Conservation (phyloP, 2,113 vertebrate species). For the Arothron firmamentum region DNA sequence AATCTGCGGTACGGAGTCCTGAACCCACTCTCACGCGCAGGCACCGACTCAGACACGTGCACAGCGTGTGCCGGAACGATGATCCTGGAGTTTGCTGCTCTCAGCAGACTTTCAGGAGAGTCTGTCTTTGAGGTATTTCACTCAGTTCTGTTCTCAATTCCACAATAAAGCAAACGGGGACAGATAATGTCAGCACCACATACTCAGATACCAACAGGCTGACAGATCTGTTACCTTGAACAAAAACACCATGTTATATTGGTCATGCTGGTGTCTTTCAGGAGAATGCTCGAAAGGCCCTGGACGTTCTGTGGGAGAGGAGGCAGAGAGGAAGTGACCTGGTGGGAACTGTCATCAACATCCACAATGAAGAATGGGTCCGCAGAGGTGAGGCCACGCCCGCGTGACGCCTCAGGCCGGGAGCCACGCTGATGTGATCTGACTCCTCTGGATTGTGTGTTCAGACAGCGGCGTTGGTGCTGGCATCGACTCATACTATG, state of each 20-base stretch:
- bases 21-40: conserved; percentile 83
- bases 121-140: conserved; percentile 90
- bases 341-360: conserved; percentile 97
- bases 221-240: not conserved
- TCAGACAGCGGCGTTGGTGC: conserved; percentile 96
- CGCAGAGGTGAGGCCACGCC: conserved; percentile 63
- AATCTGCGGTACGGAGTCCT: conserved; percentile 92
- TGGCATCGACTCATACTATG: conserved; percentile 97
- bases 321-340: conserved; percentile 95
- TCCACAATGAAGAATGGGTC: conserved; percentile 96
- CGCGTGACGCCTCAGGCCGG: not conserved
- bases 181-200: too few relatives aligned
- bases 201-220: not conserved
- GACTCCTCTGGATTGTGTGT: conserved; percentile 16
- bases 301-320: conserved; percentile 98
- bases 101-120: conserved; percentile 94
- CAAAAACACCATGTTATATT: not conserved
- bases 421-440: not conserved
- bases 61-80: conserved; percentile 97
- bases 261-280: conserved; percentile 38
- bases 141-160: not conserved
- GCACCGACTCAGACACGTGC: conserved; percentile 95
- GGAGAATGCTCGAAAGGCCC: conserved; percentile 91
- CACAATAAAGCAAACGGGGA: too few relatives aligned
- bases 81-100: conserved; percentile 96